These are phyloP conservation scores for Lepus americanus DNA, from an alignment of 2,113 vertebrate genomes.

Conservation along the genomic window DNA sequence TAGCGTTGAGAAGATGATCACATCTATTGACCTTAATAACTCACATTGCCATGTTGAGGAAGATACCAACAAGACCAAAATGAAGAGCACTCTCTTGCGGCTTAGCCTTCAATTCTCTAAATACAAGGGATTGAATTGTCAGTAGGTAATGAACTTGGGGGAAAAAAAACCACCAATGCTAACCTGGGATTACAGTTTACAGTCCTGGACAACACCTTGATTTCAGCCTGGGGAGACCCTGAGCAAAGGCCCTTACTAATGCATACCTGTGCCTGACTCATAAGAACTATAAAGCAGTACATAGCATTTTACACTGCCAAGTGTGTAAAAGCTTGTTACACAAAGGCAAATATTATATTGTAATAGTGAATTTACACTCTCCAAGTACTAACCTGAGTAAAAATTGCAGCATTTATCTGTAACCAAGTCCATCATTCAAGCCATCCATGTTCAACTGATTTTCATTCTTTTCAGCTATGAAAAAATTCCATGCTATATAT, in stretches of 20 bases:
- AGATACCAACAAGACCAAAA: neutral
- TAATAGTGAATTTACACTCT: neutral
- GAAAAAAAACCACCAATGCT: neutral
- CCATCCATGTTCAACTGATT: conserved; percentile 59
- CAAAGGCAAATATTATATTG: neutral
- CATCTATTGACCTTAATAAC: neutral
- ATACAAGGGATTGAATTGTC: neutral
- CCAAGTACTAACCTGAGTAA: neutral
- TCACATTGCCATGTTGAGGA: rapidly evolving
- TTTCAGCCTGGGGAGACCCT: neutral
- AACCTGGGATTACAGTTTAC: neutral
- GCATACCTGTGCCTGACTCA: neutral
- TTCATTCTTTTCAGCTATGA: conserved; percentile 56
- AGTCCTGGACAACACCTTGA: neutral
- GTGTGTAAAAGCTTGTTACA: neutral
- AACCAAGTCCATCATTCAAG: conserved; percentile 57
- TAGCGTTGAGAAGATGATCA: neutral
- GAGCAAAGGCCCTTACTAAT: neutral
- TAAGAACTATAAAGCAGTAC: neutral
- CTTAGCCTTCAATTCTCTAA: neutral
- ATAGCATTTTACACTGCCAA: neutral
- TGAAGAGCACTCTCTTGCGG: neutral
- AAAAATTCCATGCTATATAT: neutral
- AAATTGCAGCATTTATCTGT: conserved; percentile 46
- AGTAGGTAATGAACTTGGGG: neutral